Conservation (phyloP, 2,113 vertebrate genomes). For the Podilymbus podiceps region DNA sequence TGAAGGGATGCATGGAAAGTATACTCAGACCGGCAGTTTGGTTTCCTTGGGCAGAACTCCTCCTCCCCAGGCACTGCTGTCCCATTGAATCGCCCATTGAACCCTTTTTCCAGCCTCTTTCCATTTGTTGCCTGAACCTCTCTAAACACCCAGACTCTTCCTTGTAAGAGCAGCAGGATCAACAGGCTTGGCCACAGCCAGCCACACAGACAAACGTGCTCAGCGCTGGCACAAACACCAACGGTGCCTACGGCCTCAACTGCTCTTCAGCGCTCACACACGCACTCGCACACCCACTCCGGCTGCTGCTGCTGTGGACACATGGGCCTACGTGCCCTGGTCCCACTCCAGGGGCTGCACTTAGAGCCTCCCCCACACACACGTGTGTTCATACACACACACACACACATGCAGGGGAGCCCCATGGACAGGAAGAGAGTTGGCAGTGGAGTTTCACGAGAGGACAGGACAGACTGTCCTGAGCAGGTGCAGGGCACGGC, state of each 20-base stretch:
- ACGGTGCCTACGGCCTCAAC: neutral
- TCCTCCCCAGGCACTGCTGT: neutral
- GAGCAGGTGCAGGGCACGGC: neutral
- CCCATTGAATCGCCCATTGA: neutral
- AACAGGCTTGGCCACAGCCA: neutral
- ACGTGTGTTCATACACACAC: too few species aligned
- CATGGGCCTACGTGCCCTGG: neutral
- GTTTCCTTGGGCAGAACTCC: neutral
- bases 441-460: neutral
- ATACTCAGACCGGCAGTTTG: neutral
- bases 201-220: too few species aligned
- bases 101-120: neutral
- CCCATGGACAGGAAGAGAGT: too few species aligned
- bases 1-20: neutral
- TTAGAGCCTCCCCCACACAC: neutral
- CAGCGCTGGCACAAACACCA: neutral
- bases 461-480: neutral
- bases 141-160: neutral
- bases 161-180: neutral
- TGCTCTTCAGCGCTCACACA: fast-evolving
- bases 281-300: fast-evolving
- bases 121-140: neutral
- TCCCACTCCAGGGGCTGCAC: neutral
- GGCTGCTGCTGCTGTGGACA: neutral
- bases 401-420: fast-evolving